Conservation (phyloP, 2,113 vertebrate genomes). For the Paramisgurnus dabryanus region DNA sequence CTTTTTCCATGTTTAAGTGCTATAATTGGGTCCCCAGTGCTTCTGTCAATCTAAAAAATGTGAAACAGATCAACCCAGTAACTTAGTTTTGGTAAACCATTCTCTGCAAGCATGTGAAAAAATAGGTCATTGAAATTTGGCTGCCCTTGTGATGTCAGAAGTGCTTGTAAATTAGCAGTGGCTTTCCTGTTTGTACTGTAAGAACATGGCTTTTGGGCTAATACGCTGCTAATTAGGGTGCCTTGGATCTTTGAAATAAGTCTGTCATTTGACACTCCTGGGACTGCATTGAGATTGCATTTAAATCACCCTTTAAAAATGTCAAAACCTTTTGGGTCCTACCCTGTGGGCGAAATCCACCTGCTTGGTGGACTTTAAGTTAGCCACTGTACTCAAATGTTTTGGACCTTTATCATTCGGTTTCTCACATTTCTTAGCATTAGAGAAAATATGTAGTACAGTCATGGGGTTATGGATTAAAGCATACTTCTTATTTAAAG, state of each 20-base stretch:
- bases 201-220: not conserved
- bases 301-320: constrained; percentile 5
- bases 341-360: not conserved
- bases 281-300: not conserved
- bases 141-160: not conserved
- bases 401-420: constrained; percentile 19
- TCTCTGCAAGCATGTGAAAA: too few species aligned
- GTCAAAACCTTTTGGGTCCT: not conserved
- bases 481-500: constrained; percentile 33
- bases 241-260: constrained; percentile 19
- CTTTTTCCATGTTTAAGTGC: too few species aligned
- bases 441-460: constrained; percentile 27
- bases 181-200: too few species aligned
- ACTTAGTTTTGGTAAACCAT: too few species aligned
- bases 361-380: constrained; percentile 8
- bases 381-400: constrained; percentile 19
- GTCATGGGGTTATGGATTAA: constrained; percentile 36
- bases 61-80: too few species aligned
- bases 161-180: too few species aligned
- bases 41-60: too few species aligned
- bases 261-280: not conserved
- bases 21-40: too few species aligned
- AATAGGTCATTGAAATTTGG: too few species aligned
- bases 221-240: constrained; percentile 5
- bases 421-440: constrained; percentile 38